These are phyloP conservation scores for Exephanes ischioxanthus DNA, from an alignment of 2,888 invertebrate genomes.

Conservation along the genomic window DNA sequence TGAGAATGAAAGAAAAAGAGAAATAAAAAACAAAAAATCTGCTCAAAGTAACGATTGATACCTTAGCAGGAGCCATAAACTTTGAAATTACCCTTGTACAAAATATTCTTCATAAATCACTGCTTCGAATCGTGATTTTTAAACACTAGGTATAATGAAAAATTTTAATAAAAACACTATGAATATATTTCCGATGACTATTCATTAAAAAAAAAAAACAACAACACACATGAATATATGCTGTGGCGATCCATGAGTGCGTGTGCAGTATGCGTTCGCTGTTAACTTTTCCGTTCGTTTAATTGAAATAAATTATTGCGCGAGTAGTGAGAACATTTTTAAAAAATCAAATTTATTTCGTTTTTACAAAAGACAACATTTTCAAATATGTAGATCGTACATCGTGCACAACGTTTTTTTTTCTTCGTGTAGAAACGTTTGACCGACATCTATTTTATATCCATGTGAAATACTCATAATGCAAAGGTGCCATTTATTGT, in stretches of 20 bases:
- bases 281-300: not conserved
- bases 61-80: conserved; percentile 74
- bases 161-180: conserved; percentile 76
- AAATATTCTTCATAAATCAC: conserved; percentile 76
- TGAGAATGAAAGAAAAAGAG: conserved; percentile 24
- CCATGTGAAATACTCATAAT: conserved; percentile 30
- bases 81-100: conserved; percentile 78
- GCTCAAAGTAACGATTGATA: conserved; percentile 76
- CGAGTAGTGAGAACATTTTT: conserved; percentile 8
- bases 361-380: not conserved
- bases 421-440: not conserved
- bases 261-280: conserved; percentile 32
- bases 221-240: conserved; percentile 50
- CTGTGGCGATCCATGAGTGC: conserved; percentile 65
- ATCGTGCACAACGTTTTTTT: not conserved
- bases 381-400: not conserved
- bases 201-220: conserved; percentile 62
- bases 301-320: conserved; percentile 23
- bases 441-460: not conserved
- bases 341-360: not conserved
- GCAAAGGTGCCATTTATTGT: conserved; percentile 26
- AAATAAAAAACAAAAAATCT: conserved; percentile 66
- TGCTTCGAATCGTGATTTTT: conserved; percentile 77
- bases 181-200: conserved; percentile 76
- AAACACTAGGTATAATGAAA: conserved; percentile 74